phyloP scores from a whole-genome alignment of 2,797 vertebrate genomes.

The Tangara arthus region DNA sequence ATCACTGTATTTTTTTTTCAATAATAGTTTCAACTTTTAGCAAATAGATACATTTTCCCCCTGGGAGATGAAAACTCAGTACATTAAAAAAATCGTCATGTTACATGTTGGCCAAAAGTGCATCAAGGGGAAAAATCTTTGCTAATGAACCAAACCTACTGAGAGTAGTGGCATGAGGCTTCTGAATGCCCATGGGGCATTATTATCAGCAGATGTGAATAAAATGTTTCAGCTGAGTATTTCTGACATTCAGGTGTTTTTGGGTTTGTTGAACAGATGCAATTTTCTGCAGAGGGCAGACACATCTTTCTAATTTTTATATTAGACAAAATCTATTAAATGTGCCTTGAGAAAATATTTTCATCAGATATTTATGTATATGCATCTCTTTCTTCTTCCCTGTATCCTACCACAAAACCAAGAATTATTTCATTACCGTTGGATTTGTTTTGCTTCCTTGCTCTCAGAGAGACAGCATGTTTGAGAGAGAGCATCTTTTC shows the following conservation, averaged over 20 bases:
- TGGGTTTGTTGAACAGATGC: background rate
- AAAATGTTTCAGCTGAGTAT: background rate
- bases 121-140: slow-evolving; percentile 42
- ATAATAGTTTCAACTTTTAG: background rate
- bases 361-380: background rate
- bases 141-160: slow-evolving; percentile 36
- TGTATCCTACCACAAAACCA: background rate
- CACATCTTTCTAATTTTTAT: background rate
- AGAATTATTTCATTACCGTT: background rate
- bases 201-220: slow-evolving; percentile 33
- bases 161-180: slow-evolving; percentile 22
- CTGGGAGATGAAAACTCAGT: background rate
- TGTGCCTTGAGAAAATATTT: background rate
- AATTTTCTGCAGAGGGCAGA: background rate
- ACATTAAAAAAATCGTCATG: background rate
- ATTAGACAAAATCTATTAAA: background rate
- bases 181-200: slow-evolving; percentile 12
- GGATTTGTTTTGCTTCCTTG: background rate
- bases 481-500: background rate
- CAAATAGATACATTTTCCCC: background rate
- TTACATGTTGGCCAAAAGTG: slow-evolving; percentile 20
- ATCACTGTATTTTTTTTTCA: background rate
- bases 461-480: background rate
- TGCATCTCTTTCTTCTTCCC: background rate
- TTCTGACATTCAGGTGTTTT: slow-evolving; percentile 46